phyloP scores from a whole-genome alignment of 2,113 vertebrate genomes.

The Aegotheles bennettii region DNA sequence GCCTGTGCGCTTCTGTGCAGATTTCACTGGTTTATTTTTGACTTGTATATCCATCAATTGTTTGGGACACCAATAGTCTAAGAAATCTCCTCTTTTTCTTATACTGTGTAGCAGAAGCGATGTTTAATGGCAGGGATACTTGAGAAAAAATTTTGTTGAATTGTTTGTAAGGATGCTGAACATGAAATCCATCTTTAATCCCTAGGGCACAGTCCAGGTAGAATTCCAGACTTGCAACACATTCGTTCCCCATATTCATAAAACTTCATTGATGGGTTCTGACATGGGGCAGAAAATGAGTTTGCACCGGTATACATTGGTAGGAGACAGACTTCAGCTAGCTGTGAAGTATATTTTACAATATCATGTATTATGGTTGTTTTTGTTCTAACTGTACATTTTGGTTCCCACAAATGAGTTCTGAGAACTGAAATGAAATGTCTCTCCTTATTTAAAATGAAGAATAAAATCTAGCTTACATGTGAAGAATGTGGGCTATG shows the following conservation, averaged over 20 bases:
- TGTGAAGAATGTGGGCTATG: neutral
- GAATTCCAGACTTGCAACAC: neutral
- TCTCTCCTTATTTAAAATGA: neutral
- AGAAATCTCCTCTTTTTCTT: neutral
- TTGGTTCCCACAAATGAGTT: neutral
- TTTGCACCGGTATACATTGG: neutral
- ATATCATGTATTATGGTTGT: neutral
- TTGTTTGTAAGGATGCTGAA: neutral
- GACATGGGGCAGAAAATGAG: neutral
- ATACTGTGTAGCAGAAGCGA: neutral
- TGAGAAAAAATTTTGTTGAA: neutral
- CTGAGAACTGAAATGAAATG: neutral
- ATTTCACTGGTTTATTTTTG: conserved; percentile 15
- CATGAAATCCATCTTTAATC: neutral
- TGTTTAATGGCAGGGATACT: neutral
- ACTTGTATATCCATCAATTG: neutral
- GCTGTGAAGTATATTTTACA: neutral
- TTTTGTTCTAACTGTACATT: neutral
- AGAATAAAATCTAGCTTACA: neutral
- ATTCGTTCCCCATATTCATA: neutral
- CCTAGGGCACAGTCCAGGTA: neutral
- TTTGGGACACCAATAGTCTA: neutral
- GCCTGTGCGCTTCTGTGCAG: neutral
- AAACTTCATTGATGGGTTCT: neutral
- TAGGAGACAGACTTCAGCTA: neutral